Conservation (phyloP, 2,888 invertebrate genomes). For the Tachystola acroxantha region DNA sequence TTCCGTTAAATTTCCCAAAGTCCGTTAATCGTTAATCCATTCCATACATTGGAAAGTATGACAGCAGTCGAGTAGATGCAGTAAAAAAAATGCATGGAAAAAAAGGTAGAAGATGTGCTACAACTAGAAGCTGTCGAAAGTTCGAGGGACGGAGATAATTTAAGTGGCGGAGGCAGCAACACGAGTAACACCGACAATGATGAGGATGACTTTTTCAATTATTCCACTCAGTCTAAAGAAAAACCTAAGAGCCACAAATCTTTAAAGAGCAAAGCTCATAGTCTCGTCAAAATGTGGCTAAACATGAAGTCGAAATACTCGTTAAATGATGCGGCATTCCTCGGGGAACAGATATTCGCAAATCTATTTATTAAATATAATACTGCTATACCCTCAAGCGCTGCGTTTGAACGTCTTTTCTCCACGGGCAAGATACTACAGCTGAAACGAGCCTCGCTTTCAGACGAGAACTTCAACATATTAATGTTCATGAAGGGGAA, state of each 20-base stretch:
- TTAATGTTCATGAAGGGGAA: conserved; percentile 22
- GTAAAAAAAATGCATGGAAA: conserved; percentile 17
- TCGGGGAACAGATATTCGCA: conserved; percentile 22
- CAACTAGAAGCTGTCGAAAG: conserved; percentile 18
- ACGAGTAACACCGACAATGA: conserved; percentile 17
- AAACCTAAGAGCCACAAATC: conserved; percentile 21
- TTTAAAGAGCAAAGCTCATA: conserved; percentile 22
- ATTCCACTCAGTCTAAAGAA: conserved; percentile 18
- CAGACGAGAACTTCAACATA: conserved; percentile 22
- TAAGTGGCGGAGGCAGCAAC: conserved; percentile 18
- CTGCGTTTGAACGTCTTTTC: conserved; percentile 15
- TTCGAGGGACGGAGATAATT: conserved; percentile 21
- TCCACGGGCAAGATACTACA: conserved; percentile 16
- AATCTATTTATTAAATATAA: conserved; percentile 19
- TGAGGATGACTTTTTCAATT: conserved; percentile 19
- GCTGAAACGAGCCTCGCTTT: conserved; percentile 19
- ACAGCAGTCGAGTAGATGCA: too few relatives aligned
- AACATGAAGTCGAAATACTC: conserved; percentile 27
- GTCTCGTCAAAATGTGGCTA: conserved; percentile 28
- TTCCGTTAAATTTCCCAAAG: too few relatives aligned
- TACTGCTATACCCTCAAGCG: conserved; percentile 17
- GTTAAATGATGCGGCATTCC: conserved; percentile 25
- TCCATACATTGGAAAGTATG: neutral
- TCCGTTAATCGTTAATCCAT: too few relatives aligned
- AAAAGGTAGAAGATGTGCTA: conserved; percentile 24